Evolutionary conservation across 2,113 vertebrate genomes (phyloP), one percentile per base, ranked within the genome.

Genomic region (Catharus fuscescens): DNA sequence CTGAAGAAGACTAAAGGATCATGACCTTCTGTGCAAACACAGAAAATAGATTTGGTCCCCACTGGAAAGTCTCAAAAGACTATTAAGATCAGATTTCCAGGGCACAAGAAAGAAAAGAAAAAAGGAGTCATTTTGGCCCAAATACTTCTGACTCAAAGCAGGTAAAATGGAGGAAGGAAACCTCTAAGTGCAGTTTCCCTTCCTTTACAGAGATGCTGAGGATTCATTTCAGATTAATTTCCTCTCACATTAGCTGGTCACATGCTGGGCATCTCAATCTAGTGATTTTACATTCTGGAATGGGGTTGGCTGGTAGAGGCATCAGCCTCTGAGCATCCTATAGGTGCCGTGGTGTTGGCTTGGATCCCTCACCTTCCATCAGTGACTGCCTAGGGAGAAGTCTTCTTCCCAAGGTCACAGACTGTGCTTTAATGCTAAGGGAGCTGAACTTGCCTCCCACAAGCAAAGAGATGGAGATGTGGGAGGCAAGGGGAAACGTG

Each of bases 281-380:
- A 61, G 15, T 19, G 5, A 34, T 28, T 87, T 73, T 32, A 14
- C 26, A 8, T 24, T 18, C 15, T 90, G 4, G 4, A 12, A 50
- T 0, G 0, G 9, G 9, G 12, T 28, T 34, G 54, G 1, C 31
- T 45, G 25, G 32, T 20, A 59, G 42, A 80, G 18, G 9, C 20
- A 89, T 16, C 5, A 0, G 5, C 14, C 44, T 42, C 70, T 52
- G 57, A 79, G 48, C 48, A 40, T 28, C 3, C 1, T 18, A 7
- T 3, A 20, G 7, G 14, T 66, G 45, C 29, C 45, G 15, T 7
- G 3, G 5, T 3, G 9, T 54, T 12, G 11, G 6, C 18, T 28
- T 59, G 54, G 29, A 62, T 62, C 32, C 23, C 24, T 36, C 19
- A 12, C 8, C 25, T 81, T 59, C 40, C 36, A 26, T 29, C 36